phyloP scores from a whole-genome alignment of 2,113 vertebrate species.

The Atlantisia rogersi region DNA sequence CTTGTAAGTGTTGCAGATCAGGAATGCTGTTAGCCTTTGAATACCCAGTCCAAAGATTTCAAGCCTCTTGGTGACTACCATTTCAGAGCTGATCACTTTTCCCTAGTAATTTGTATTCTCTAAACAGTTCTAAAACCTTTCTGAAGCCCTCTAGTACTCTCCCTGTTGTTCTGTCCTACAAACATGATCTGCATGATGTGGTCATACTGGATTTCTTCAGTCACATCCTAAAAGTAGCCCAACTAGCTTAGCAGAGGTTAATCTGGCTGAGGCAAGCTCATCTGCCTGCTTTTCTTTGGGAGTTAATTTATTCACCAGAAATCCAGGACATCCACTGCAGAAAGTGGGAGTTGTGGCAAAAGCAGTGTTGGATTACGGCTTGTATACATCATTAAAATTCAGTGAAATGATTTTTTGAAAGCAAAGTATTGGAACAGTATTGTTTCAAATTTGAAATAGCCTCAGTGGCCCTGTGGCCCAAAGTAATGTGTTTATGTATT shows the following conservation, averaged over 20 bases:
- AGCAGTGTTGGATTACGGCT: background rate
- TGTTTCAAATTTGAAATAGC: constrained; percentile 38
- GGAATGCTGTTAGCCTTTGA: background rate
- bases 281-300: background rate
- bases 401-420: constrained; percentile 1
- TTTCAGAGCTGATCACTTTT: background rate
- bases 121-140: background rate
- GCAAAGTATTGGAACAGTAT: background rate
- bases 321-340: background rate
- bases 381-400: background rate
- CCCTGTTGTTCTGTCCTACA: background rate
- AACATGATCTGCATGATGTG: accelerated
- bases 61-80: background rate
- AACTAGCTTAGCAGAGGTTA: background rate
- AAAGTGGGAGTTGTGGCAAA: background rate
- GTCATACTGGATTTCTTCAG: background rate
- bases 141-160: background rate
- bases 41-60: background rate
- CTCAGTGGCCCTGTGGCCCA: background rate
- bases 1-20: background rate
- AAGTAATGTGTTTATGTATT: constrained; percentile 40
- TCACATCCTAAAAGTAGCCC: background rate
- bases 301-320: background rate
- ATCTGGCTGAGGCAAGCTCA: background rate
- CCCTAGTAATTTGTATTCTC: background rate